Conservation (phyloP, 30 jellyfish, hydroid and myxozoan genomes). For the Chrysaora quinquecirrha region DNA sequence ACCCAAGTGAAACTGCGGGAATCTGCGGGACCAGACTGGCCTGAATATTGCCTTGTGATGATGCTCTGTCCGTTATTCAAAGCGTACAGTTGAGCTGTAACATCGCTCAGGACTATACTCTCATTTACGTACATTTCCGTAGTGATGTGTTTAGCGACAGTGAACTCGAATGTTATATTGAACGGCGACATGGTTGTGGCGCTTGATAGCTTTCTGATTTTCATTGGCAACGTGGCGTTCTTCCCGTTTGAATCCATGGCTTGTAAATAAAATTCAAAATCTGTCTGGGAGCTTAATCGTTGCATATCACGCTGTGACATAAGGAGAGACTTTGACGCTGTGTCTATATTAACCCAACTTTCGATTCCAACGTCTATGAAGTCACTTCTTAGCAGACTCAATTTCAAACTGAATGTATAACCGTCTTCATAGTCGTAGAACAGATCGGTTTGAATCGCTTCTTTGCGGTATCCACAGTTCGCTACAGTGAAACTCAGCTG, state of each 20-base stretch:
- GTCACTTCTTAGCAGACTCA: constrained; percentile 34
- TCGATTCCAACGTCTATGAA: constrained; percentile 29
- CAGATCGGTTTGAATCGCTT: constrained; percentile 43
- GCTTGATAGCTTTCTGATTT: neutral
- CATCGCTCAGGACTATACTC: constrained; percentile 26
- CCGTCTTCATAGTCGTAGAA: constrained; percentile 91
- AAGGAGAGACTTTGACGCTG: constrained; percentile 9
- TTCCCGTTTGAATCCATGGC: constrained; percentile 75
- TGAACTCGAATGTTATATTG: constrained; percentile 54
- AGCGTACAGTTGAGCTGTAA: constrained; percentile 29
- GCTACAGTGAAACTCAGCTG: constrained; percentile 34
- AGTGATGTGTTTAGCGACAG: neutral
- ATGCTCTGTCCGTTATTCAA: constrained; percentile 20
- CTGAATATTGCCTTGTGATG: constrained; percentile 30
- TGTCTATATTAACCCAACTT: constrained; percentile 67
- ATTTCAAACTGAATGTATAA: constrained; percentile 34
- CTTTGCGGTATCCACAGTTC: constrained; percentile 62
- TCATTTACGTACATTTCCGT: constrained; percentile 41
- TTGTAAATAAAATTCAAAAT: constrained; percentile 17
- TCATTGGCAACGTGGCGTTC: constrained; percentile 11
- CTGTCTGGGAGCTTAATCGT: constrained; percentile 6
- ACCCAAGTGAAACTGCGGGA: constrained; percentile 75
- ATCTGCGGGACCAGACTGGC: constrained; percentile 21
- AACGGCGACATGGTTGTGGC: constrained; percentile 52
- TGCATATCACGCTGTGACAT: constrained; percentile 48